Base-by-base conservation (phyloP, 2,113 vertebrate genomes). In the Serranochromis macrocephalus region DNA sequence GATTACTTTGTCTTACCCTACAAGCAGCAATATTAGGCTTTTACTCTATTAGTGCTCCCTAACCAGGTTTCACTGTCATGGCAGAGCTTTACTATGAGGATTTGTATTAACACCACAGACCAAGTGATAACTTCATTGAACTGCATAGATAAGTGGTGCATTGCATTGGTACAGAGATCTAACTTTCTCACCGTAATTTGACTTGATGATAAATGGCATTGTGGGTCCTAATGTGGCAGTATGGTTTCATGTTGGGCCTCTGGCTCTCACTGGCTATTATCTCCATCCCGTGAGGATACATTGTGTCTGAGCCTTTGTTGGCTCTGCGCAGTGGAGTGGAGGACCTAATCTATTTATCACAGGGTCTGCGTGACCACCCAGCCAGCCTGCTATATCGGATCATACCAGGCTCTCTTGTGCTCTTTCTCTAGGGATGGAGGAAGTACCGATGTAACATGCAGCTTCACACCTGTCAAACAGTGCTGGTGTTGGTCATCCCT, bases 291-390 rank as follows among this genome's bases (percentile, higher is more conserved):
- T 85, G 94, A 94, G 94, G 93, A 91, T 93, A 91, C 92, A 92
- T 93, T 94, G 93, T 94, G 92, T 93, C 93, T 86, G 92, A 92
- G 91, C 82, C 91, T 95, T 95, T 95, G 94, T 95, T 92, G 90
- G 92, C 87, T 91, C 92, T 90, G 94, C 58, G 89, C 91, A 86
- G 83, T 86, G 87, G 94, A 94, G 93, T 93, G 93, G 90, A 93
- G 90, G 93, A 87, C 94, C 93, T 96, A 94, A 96, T 96, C 95
- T 96, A 94, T 96, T 96, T 95, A 96, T 96, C 94, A 93, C 93
- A 89, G 90, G 92, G 92, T 92, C 93, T 90, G 94, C 53, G 89
- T 94, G 95, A 94, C 94, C 95, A 91, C 93, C 95, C 93, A 91
- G 89, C 90, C 91, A 79, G 86, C 87, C 92, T 81, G 85, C 92